Conservation (phyloP, 2,113 vertebrate species). For the Zosterops japonicus region DNA sequence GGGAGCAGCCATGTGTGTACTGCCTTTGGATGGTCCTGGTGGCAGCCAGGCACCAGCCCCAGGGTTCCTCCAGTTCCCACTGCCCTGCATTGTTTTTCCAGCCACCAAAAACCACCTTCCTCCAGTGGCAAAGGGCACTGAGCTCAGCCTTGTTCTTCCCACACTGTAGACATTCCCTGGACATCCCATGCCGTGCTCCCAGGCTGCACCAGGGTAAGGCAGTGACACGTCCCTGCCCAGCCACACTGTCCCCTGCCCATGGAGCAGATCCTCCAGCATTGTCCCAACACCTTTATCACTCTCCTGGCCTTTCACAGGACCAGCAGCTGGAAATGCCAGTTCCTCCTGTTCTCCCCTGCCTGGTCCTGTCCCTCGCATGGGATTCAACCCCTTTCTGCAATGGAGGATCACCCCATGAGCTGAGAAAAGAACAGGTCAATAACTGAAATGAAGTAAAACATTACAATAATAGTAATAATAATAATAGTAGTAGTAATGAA, state of each 20-base stretch:
- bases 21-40: no score
- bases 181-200: neutral
- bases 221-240: neutral
- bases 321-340: neutral
- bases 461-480: neutral
- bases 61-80: rapidly evolving
- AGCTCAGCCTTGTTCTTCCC: neutral
- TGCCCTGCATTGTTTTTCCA: rapidly evolving
- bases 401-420: rapidly evolving
- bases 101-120: neutral
- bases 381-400: neutral
- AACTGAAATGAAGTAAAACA: neutral
- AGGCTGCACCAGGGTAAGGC: neutral
- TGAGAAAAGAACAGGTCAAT: neutral
- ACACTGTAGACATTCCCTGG: neutral
- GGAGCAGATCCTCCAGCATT: neutral
- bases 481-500: neutral
- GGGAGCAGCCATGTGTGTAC: rapidly evolving
- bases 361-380: neutral
- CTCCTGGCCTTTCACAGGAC: neutral
- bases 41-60: neutral
- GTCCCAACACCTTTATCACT: neutral
- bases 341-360: neutral
- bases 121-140: neutral
- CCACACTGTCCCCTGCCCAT: neutral